A percentile compares a stretch with the other conserved stretches of the same genome.
These are phyloP conservation scores for Apostichopus leukothele DNA, from an alignment of 53 echinoderm and acorn worm species.

Conservation along the genomic window DNA sequence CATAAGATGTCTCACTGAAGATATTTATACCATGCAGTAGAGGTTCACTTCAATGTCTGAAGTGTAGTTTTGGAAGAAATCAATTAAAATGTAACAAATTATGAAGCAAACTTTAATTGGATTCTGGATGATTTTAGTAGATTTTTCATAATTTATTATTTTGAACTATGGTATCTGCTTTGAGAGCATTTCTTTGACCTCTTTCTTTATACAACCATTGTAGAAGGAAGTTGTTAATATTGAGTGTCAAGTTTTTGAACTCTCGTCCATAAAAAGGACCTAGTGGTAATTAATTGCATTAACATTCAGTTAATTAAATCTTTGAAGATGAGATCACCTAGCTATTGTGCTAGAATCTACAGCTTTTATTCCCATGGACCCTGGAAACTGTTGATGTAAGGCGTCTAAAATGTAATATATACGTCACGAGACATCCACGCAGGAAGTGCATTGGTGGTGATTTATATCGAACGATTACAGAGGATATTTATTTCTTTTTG, in stretches of 20 bases:
- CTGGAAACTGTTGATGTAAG: constrained; percentile 10
- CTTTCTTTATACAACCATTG: neutral
- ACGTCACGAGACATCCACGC: neutral
- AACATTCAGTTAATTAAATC: neutral
- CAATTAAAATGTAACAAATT: too few species aligned
- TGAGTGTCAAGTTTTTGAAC: neutral
- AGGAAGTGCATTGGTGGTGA: neutral
- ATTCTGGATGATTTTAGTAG: too few species aligned
- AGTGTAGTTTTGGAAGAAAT: too few species aligned
- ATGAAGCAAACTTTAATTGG: too few species aligned
- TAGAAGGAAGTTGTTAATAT: neutral
- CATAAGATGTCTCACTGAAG: too few species aligned
- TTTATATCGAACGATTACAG: neutral
- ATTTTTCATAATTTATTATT: too few species aligned
- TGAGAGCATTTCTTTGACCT: neutral
- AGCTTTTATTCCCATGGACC: constrained; percentile 1
- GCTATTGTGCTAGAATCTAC: neutral
- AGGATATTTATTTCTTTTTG: constrained; percentile 6
- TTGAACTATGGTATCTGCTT: too few species aligned
- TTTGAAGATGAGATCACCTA: neutral
- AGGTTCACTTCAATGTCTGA: too few species aligned
- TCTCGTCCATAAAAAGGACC: neutral
- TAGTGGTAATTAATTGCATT: neutral
- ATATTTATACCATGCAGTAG: too few species aligned
- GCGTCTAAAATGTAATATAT: neutral